Conservation (phyloP, 92 coral and sea anemone genomes). For the Ricordea florida region DNA sequence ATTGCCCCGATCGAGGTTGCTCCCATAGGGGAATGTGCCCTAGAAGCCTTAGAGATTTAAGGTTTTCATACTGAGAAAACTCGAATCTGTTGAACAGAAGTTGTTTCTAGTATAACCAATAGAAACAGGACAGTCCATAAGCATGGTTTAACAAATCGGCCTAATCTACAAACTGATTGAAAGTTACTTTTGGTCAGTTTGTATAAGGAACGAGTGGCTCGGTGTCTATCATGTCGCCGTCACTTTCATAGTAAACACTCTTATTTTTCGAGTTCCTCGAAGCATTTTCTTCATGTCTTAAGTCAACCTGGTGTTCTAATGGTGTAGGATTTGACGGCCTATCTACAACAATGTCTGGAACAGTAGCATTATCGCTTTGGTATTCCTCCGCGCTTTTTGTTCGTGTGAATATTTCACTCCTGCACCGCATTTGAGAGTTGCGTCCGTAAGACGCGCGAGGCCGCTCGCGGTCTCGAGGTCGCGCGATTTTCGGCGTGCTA, state of each 20-base stretch:
- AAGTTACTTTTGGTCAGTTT: not conserved
- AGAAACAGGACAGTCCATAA: no score
- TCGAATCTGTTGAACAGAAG: no score
- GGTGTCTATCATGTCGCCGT: not conserved
- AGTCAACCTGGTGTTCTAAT: not conserved
- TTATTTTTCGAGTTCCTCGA: conserved; percentile 12
- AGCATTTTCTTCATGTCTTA: not conserved
- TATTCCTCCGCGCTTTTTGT: not conserved
- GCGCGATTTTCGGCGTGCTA: conserved; percentile 78
- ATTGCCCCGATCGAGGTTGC: no score
- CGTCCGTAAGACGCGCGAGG: conserved; percentile 85
- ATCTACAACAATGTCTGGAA: not conserved
- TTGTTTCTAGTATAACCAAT: no score
- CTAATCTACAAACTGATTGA: no score
- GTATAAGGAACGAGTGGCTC: not conserved
- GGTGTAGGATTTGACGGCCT: conserved; percentile 46
- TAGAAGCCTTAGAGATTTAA: no score
- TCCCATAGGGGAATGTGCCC: no score
- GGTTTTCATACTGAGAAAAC: no score
- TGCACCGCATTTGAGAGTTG: conserved; percentile 6
- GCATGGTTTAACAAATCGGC: no score
- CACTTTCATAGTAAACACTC: conserved; percentile 26
- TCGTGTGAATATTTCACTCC: not conserved
- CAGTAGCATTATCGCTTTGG: not conserved
- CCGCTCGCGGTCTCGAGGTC: conserved; percentile 73